These are phyloP conservation scores for Plecturocebus donacophilus DNA, from an alignment of 2,113 vertebrate genomes.

Conservation along the genomic window DNA sequence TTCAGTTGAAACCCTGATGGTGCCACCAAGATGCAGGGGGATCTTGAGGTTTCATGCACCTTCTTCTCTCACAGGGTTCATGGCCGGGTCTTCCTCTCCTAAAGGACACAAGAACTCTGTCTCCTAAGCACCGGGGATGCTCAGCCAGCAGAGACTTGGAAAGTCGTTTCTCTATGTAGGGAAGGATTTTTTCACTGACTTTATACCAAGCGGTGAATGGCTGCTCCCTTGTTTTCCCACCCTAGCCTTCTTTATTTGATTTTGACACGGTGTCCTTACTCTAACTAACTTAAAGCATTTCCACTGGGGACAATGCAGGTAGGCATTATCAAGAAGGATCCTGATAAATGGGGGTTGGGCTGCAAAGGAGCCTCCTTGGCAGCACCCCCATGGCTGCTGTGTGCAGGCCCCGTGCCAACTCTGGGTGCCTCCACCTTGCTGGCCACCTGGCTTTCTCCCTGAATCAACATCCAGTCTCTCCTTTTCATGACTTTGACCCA, in stretches of 20 bases:
- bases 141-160: background rate
- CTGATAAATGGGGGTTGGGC: background rate
- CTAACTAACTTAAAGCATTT: background rate
- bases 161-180: accelerated
- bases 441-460: accelerated
- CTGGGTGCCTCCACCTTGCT: background rate
- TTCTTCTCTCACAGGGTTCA: background rate
- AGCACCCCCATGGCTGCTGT: background rate
- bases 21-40: background rate
- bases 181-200: background rate
- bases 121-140: background rate
- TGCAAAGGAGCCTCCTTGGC: background rate
- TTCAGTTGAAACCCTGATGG: accelerated
- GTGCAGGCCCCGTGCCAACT: background rate
- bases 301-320: too few species aligned
- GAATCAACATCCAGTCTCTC: background rate
- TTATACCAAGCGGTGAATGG: background rate
- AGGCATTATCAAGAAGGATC: too few species aligned
- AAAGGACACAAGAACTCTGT: background rate
- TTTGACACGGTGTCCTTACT: background rate
- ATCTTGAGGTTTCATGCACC: background rate
- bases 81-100: too few species aligned
- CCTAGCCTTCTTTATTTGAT: background rate
- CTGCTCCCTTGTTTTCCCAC: background rate
- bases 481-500: background rate